A percentile compares a stretch with the other conserved stretches of the same genome.
Conservation (phyloP, 2,888 invertebrate genomes). For the Panzeria rudis region DNA sequence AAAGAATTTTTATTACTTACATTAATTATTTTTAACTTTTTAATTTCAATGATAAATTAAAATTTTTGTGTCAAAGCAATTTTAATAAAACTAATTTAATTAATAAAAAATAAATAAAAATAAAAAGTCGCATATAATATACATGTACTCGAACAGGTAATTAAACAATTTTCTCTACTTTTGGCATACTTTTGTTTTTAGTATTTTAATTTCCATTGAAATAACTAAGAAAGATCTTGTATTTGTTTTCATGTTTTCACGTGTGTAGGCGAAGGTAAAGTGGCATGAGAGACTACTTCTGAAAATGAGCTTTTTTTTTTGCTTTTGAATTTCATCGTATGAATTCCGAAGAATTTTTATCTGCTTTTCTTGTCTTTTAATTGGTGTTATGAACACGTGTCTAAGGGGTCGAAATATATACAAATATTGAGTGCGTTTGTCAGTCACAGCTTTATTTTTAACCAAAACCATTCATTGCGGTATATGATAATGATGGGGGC, state of each 20-base stretch:
- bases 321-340: not conserved
- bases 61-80: slow-evolving; percentile 34
- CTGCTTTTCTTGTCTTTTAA: not conserved
- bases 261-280: not conserved
- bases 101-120: not conserved
- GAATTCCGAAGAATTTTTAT: not conserved
- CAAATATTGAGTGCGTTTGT: not conserved
- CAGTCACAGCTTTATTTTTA: slow-evolving; percentile 53
- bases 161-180: slow-evolving; percentile 1
- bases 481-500: not conserved
- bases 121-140: not conserved
- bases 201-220: not conserved
- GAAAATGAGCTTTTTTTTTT: not conserved
- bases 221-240: not conserved
- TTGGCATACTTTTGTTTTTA: not conserved
- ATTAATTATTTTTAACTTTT: not conserved
- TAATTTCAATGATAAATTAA: slow-evolving; percentile 6
- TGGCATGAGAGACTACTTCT: not conserved
- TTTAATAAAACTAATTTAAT: slow-evolving; percentile 24
- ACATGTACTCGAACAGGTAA: not conserved
- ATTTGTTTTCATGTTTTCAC: not conserved
- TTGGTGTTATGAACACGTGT: slow-evolving; percentile 28
- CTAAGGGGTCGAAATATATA: slow-evolving; percentile 12
- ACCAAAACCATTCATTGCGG: slow-evolving; percentile 5
- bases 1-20: not conserved